Conservation (phyloP, 2,888 invertebrate genomes). For the Lasius fuliginosus region DNA sequence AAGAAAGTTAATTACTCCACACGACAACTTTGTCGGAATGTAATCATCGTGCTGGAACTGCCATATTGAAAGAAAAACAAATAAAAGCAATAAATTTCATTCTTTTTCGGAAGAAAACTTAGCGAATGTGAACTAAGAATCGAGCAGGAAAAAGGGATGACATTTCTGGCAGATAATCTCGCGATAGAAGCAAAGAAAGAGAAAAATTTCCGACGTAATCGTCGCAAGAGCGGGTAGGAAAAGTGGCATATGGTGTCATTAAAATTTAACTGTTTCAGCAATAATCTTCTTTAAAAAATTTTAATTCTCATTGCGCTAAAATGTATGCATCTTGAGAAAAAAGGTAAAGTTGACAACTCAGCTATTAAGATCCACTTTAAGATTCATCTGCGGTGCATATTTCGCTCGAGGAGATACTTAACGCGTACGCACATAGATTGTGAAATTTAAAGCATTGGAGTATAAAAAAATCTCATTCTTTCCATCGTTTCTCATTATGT, state of each 20-base stretch:
- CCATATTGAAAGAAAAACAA: neutral
- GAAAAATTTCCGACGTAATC: slow-evolving; percentile 4
- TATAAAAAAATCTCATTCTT: slow-evolving; percentile 9
- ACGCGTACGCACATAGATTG: neutral
- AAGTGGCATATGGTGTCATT: neutral
- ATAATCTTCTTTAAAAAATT: neutral
- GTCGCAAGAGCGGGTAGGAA: too few relatives aligned
- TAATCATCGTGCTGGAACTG: neutral
- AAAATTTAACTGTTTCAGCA: neutral
- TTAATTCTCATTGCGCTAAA: slow-evolving; percentile 4
- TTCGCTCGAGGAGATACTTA: neutral
- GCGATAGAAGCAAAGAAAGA: neutral
- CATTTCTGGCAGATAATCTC: neutral
- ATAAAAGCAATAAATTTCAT: neutral
- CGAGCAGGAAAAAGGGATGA: neutral
- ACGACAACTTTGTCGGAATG: neutral
- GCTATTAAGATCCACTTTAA: slow-evolving; percentile 19
- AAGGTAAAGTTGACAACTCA: slow-evolving; percentile 7
- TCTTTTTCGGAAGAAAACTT: neutral
- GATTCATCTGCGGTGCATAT: neutral
- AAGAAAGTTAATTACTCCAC: neutral
- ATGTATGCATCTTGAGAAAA: neutral
- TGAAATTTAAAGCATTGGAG: slow-evolving; percentile 21
- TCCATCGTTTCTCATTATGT: neutral
- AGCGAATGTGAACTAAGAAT: neutral